Conservation (phyloP, 2,888 invertebrate species). For the Leptogaster cylindrica region DNA sequence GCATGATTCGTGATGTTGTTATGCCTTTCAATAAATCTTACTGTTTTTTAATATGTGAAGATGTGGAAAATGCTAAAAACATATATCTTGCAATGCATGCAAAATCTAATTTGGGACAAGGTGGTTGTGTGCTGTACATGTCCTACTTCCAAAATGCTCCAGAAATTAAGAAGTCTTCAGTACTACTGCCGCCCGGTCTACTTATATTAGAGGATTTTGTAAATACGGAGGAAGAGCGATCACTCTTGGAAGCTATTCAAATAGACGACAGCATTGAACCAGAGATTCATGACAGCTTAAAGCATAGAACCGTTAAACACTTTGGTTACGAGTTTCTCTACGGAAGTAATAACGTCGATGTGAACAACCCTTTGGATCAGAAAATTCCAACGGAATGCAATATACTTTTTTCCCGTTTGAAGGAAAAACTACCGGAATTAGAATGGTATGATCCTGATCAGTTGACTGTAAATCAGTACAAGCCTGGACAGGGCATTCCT, state of each 20-base stretch:
- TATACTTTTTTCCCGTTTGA: conserved; percentile 65
- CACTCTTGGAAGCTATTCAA: conserved; percentile 67
- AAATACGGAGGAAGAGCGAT: conserved; percentile 70
- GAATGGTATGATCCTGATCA: conserved; percentile 72
- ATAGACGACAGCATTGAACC: conserved; percentile 56
- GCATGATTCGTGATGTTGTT: conserved; percentile 67
- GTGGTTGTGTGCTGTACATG: conserved; percentile 71
- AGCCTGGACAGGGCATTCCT: conserved; percentile 92
- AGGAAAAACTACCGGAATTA: conserved; percentile 62
- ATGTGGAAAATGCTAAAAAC: conserved; percentile 63
- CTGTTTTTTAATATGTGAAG: conserved; percentile 73
- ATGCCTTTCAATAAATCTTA: conserved; percentile 83
- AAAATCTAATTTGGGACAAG: conserved; percentile 65
- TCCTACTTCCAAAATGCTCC: conserved; percentile 56
- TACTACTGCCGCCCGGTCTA: conserved; percentile 71
- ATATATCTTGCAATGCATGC: conserved; percentile 71
- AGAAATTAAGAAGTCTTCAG: conserved; percentile 53
- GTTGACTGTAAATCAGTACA: conserved; percentile 83
- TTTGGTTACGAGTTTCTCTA: conserved; percentile 93
- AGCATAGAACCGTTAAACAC: conserved; percentile 86
- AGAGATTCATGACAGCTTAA: conserved; percentile 63
- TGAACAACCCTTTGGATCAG: conserved; percentile 69
- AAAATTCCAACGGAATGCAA: conserved; percentile 75
- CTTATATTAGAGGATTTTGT: conserved; percentile 74
- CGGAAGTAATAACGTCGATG: conserved; percentile 83